Conservation (phyloP, 2,797 vertebrate species). For the Choloepus didactylus region DNA sequence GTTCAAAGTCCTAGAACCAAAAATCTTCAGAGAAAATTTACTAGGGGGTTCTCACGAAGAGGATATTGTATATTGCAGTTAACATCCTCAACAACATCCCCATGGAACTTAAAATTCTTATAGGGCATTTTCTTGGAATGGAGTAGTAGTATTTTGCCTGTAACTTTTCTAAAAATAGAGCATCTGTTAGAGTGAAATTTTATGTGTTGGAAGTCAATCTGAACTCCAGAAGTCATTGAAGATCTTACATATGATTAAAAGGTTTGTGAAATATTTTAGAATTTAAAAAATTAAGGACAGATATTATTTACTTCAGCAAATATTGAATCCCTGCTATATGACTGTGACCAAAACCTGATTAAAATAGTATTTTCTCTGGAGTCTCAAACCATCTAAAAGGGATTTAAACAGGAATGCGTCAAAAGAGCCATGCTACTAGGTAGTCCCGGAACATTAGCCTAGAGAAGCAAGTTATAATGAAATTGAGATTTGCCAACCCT, state of each 20-base stretch:
- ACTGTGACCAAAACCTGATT: slow-evolving; percentile 17
- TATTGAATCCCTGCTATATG: not conserved
- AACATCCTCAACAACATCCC: not conserved
- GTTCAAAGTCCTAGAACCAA: slow-evolving; percentile 22
- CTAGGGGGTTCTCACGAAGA: not conserved
- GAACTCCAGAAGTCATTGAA: not conserved
- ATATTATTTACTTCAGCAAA: slow-evolving; percentile 27
- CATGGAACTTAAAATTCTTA: not conserved
- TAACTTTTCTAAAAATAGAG: slow-evolving; percentile 41
- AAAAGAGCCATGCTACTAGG: slow-evolving; percentile 35
- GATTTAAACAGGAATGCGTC: not conserved
- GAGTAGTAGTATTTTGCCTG: not conserved
- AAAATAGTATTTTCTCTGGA: slow-evolving; percentile 8
- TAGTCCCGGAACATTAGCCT: slow-evolving; percentile 34
- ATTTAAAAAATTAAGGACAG: slow-evolving; percentile 44
- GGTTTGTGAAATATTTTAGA: slow-evolving; percentile 12
- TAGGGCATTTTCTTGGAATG: not conserved
- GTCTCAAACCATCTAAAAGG: not conserved
- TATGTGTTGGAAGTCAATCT: not conserved
- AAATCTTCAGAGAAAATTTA: slow-evolving; percentile 34
- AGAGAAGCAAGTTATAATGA: slow-evolving; percentile 37
- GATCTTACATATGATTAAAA: not conserved
- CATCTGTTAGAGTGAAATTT: not conserved
- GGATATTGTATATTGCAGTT: not conserved
- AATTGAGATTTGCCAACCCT: slow-evolving; percentile 23